Percentiles rank a stretch among this genome's conserved stretches.
Evolutionary conservation across 2,888 invertebrate genomes (phyloP).

Genomic region (Nycteola revayana): DNA sequence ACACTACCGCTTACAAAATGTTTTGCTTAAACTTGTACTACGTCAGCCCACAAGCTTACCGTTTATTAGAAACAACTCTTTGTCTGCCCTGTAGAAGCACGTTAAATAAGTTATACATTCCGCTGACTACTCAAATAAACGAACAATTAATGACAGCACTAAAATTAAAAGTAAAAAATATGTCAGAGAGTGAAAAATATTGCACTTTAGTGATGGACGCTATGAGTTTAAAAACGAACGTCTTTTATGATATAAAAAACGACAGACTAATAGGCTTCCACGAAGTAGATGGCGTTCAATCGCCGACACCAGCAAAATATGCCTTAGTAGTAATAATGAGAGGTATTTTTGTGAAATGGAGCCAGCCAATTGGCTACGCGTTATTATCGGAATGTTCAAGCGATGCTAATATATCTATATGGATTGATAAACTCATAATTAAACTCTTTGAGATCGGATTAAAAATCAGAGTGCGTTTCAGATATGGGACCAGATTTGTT

Average conservation of each 20-base stretch:
- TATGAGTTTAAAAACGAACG: conserved; percentile 23
- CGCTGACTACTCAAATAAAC: conserved; percentile 23
- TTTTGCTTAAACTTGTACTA: conserved; percentile 27
- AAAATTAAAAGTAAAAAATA: conserved; percentile 25
- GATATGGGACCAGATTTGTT: conserved; percentile 23
- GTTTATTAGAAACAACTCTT: conserved; percentile 13
- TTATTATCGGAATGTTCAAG: conserved; percentile 24
- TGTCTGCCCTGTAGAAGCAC: conserved; percentile 13
- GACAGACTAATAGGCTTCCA: conserved; percentile 34
- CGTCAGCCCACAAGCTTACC: conserved; percentile 15
- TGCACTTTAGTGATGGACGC: conserved; percentile 22
- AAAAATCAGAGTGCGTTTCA: conserved; percentile 15
- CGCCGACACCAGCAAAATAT: conserved; percentile 21
- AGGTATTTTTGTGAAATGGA: conserved; percentile 30
- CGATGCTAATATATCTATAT: conserved; percentile 13
- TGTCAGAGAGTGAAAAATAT: conserved; percentile 23
- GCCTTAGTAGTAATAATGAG: conserved; percentile 27
- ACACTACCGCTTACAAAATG: conserved; percentile 9
- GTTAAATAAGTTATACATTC: conserved; percentile 13
- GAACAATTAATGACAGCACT: conserved; percentile 17
- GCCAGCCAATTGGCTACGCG: conserved; percentile 27
- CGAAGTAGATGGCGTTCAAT: conserved; percentile 27
- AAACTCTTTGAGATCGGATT: conserved; percentile 28
- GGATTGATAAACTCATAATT: conserved; percentile 28
- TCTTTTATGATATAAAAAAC: conserved; percentile 24